phyloP scores from a whole-genome alignment of 2,113 vertebrate species.

The Ciconia boyciana region DNA sequence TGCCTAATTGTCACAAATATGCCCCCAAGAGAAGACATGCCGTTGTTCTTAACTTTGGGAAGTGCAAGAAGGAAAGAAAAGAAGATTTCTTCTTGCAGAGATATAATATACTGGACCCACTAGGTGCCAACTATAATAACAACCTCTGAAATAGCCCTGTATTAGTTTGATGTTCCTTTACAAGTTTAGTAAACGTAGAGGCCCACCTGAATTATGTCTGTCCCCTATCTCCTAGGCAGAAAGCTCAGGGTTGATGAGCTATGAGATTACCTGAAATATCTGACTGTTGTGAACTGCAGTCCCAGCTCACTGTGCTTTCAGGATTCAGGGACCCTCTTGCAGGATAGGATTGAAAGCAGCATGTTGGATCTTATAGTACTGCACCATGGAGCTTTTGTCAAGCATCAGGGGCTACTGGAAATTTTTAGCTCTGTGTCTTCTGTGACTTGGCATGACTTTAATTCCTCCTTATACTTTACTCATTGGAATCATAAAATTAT shows the following conservation, averaged over 20 bases:
- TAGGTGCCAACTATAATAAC: not conserved
- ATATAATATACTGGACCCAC: not conserved
- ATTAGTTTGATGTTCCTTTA: not conserved
- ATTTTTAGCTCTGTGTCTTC: not conserved
- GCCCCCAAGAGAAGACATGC: not conserved
- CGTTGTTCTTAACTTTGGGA: not conserved
- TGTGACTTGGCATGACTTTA: not conserved
- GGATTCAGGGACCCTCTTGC: not conserved
- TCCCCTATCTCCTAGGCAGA: not conserved
- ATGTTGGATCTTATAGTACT: not conserved
- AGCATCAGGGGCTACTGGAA: not conserved
- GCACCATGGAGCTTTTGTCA: not conserved
- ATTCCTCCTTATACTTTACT: not conserved
- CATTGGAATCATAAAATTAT: not conserved
- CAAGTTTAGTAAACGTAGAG: not conserved
- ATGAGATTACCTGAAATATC: not conserved
- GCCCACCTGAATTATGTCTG: not conserved
- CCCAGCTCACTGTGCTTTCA: not conserved
- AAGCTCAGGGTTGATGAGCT: not conserved
- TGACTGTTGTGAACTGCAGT: not conserved
- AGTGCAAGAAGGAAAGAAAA: not conserved
- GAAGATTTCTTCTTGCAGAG: not conserved
- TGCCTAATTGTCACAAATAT: not conserved
- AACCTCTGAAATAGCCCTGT: not conserved
- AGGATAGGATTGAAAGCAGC: not conserved